Conservation (phyloP, 2,888 invertebrate species). For the Napeogenes inachia region DNA sequence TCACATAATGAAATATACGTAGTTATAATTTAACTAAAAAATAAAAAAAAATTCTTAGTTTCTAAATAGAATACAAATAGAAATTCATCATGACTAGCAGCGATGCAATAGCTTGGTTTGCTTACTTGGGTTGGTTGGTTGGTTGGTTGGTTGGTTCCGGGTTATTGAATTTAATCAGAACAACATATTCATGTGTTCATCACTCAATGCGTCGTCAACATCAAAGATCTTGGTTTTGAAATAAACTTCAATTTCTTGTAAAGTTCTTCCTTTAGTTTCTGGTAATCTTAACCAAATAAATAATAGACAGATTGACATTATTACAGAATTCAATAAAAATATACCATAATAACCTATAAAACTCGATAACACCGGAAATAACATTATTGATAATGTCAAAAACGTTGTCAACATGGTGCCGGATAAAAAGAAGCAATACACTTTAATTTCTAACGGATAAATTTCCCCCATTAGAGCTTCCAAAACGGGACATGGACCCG, state of each 20-base stretch:
- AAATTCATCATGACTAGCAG: no score
- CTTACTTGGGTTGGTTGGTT: no score
- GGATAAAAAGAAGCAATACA: slow-evolving; percentile 29
- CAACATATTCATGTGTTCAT: slow-evolving; percentile 15
- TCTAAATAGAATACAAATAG: no score
- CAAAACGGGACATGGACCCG: slow-evolving; percentile 35
- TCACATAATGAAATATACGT: no score
- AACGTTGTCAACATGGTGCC: slow-evolving; percentile 29
- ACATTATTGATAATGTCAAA: slow-evolving; percentile 31
- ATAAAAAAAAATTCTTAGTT: no score
- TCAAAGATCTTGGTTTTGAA: slow-evolving; percentile 31
- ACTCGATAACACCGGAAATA: slow-evolving; percentile 30
- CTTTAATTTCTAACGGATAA: slow-evolving; percentile 38
- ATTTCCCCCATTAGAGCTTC: slow-evolving; percentile 37
- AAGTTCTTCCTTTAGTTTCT: slow-evolving; percentile 32
- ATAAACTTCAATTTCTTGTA: slow-evolving; percentile 38
- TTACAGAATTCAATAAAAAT: slow-evolving; percentile 32
- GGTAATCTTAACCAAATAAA: slow-evolving; percentile 36
- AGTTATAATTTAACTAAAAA: no score
- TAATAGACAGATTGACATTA: slow-evolving; percentile 29
- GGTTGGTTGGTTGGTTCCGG: no score
- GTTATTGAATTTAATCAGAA: background rate
- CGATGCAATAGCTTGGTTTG: no score
- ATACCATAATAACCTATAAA: slow-evolving; percentile 35
- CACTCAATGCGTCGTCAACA: slow-evolving; percentile 8